Evolutionary conservation across 2,888 invertebrate species (phyloP), one percentile per base, ranked within the genome.

Genomic region (Athalia circularis): DNA sequence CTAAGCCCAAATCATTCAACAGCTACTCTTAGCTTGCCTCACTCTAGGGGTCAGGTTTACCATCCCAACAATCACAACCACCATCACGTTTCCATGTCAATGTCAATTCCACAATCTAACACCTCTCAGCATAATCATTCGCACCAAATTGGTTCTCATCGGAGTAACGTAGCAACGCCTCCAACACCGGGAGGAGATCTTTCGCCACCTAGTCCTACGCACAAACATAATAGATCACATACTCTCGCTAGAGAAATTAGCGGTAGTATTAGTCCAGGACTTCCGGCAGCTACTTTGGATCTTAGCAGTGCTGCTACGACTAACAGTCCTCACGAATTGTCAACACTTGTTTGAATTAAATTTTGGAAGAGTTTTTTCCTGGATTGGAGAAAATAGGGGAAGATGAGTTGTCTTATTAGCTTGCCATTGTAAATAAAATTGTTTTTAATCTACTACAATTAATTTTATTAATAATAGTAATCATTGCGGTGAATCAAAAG

Each of bases 251-350:
- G 93, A 50, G 93, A 92, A 84, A 91, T 92, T 15, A 93, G 93
- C 82, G 94, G 94, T 70, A 94, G 94, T 80, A 92, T 93, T 8
- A 94, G 94, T 87, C 94, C 94, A 0, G 93, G 93, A 5, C 90
- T 94, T 84, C 93, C 94, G 13, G 87, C 92, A 3, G 92, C 92
- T 5, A 93, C 93, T 11, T 88, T 93, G 78, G 94, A 94, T 88
- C 90, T 94, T 85, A 94, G 94, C 86, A 94, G 93, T 86, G 93
- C 93, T n/a, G 92, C 92, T 79, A 93, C 92, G 13, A 92, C 92
- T 11, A 93, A 93, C 86, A 94, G 94, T 65, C 93, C 94, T 61
- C 94, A 94, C 83, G 94, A 94, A 88, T 90, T 94, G 72, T 94
- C 94, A 50, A 94, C 94, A n/a, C 91, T 94, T 84, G 94, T 94